These are phyloP conservation scores for Phyto melanocephala DNA, from an alignment of 2,888 invertebrate genomes.

Conservation along the genomic window DNA sequence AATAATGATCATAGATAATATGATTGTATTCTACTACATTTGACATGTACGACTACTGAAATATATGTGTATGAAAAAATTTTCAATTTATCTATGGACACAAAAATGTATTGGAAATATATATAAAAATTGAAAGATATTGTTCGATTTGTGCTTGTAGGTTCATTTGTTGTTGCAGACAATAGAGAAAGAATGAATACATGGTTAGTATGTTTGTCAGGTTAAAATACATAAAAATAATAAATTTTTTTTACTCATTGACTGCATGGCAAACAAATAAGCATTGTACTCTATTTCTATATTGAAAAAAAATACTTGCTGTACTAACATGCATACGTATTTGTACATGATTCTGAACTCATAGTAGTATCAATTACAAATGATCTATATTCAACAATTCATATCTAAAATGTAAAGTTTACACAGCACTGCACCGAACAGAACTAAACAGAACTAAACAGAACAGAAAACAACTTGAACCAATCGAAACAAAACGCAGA, in stretches of 20 bases:
- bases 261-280: constrained; percentile 57
- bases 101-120: background rate
- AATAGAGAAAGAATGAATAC: constrained; percentile 16
- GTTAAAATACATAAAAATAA: background rate
- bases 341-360: too few relatives aligned
- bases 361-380: constrained; percentile 8
- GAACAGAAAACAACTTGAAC: constrained; percentile 12
- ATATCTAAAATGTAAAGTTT: constrained; percentile 19
- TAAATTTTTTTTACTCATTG: constrained; percentile 51
- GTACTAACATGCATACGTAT: too few relatives aligned
- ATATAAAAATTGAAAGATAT: background rate
- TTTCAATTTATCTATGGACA: constrained; percentile 4
- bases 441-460: constrained; percentile 14
- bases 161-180: constrained; percentile 21
- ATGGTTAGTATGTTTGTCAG: constrained; percentile 32
- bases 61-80: background rate
- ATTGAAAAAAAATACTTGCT: constrained; percentile 4
- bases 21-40: constrained; percentile 17
- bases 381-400: constrained; percentile 21
- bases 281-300: constrained; percentile 44
- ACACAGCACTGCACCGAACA: constrained; percentile 20
- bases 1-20: constrained; percentile 54
- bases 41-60: background rate
- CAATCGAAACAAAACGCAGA: background rate
- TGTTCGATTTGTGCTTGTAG: constrained; percentile 16